Evolutionary conservation across 2,113 vertebrate species (phyloP).

Genomic region (Lanius ludovicianus): DNA sequence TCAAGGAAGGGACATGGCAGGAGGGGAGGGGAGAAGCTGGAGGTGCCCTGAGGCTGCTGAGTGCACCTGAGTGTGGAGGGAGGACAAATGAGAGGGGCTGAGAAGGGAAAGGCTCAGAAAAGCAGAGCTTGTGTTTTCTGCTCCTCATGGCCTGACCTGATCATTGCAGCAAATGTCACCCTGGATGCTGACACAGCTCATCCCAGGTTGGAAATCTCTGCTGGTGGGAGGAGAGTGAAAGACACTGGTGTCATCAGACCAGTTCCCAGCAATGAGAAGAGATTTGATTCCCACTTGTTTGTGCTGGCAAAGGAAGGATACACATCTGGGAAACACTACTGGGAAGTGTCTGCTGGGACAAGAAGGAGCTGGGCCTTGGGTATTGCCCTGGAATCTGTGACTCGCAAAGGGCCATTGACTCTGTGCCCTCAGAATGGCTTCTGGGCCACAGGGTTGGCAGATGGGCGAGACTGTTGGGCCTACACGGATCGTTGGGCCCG

Average conservation of each 20-base stretch:
- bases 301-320: not conserved
- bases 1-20: not conserved
- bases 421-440: too few species aligned
- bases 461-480: too few species aligned
- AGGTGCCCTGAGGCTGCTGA: not conserved
- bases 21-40: not conserved
- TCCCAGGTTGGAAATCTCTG: too few species aligned
- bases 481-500: too few species aligned
- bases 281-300: not conserved
- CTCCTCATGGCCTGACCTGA: too few species aligned
- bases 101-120: too few species aligned
- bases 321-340: not conserved
- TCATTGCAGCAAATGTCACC: too few species aligned
- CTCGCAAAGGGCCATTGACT: too few species aligned
- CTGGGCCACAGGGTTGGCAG: too few species aligned
- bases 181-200: too few species aligned
- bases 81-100: not conserved
- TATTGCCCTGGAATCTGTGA: too few species aligned
- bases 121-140: too few species aligned
- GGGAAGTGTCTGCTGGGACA: not conserved
- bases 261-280: not conserved
- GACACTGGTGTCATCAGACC: not conserved
- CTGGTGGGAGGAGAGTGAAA: not conserved
- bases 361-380: not conserved
- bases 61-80: not conserved